Evolutionary conservation across 2,113 vertebrate species (phyloP).

Genomic region (Callochromis pleurospilus): DNA sequence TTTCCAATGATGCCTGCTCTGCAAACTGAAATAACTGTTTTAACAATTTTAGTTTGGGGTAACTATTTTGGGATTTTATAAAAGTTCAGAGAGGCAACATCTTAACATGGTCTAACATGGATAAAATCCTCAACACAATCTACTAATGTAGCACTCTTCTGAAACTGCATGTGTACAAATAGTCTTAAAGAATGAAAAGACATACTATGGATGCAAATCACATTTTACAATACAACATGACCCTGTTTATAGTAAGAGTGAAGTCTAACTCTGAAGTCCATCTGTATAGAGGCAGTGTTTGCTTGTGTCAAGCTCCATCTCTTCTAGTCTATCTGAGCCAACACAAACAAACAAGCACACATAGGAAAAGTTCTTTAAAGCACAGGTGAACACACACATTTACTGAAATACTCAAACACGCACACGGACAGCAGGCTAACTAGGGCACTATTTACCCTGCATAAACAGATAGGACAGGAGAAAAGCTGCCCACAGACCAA

Average conservation of each 20-base stretch:
- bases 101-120: background rate
- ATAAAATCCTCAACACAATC: background rate
- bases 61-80: background rate
- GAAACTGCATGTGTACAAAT: background rate
- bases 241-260: background rate
- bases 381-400: background rate
- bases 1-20: background rate
- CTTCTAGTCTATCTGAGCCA: background rate
- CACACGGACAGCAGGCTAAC: background rate
- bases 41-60: background rate
- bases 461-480: background rate
- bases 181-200: background rate
- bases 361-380: background rate
- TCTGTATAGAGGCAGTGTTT: background rate
- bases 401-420: background rate
- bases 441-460: background rate
- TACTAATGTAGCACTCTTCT: background rate
- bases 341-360: background rate
- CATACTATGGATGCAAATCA: background rate
- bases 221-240: background rate
- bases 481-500: background rate
- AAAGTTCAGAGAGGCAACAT: background rate
- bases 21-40: background rate
- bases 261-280: background rate
- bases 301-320: background rate